Evolutionary conservation across 2,113 vertebrate genomes (phyloP), one percentile per base, ranked within the genome.

Genomic region (Semicossyphus pulcher): DNA sequence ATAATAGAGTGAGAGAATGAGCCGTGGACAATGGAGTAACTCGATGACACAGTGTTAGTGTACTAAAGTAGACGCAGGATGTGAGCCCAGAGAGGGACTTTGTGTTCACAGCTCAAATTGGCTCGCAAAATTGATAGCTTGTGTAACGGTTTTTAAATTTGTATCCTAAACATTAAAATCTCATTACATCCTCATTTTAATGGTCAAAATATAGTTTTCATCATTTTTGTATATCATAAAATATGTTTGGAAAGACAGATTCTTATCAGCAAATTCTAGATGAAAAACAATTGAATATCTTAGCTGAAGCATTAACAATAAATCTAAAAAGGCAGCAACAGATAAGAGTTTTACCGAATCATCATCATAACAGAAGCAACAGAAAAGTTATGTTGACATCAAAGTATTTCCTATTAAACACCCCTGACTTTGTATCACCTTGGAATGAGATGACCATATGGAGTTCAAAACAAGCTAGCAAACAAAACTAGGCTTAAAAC

Each of bases 11-110:
- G 6, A 67, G 51, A 81, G 36, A 82, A 87, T 45, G 32, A 37
- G 23, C 15, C 2, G 3, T 20, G 60, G 63, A 85, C 34, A 78
- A 76, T 36, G 3, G 42, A 53, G 88, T 47, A 88, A 84, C 76
- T 34, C 65, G 71, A 89, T 31, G 32, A 80, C 72, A 49, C 9
- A 0, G 52, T 18, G 45, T 36, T 69, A 14, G 44, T 72, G n/a
- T 2, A 68, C 36, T 72, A 68, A 60, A 53, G 52, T 47, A 4
- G 14, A 71, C 20, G 21, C 16, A 11, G 25, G 34, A n/a, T 31
- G 51, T 51, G 36, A 59, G 28, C 28, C 12, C 10, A 7, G 20
- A 20, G 23, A 52, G 26, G 8, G 41, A 66, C 4, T 7, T 12
- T 31, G 23, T 56, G 61, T 48, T 44, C 25, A 34, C 45, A 10